Base-by-base conservation (phyloP, 2,113 vertebrate species). In the Saguinus imperator region DNA sequence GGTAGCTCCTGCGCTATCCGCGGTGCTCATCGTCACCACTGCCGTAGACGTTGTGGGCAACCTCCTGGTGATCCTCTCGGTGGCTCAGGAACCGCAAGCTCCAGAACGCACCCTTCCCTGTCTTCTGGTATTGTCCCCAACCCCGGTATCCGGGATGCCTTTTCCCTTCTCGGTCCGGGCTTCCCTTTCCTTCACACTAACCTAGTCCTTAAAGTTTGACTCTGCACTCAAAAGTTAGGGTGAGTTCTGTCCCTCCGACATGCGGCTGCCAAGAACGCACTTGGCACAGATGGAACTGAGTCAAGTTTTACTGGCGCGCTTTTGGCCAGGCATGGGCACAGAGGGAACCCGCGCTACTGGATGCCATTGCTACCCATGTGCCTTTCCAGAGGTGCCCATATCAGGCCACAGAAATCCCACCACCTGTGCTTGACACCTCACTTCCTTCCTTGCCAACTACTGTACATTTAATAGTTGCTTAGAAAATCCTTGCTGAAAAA, bases 21-120 rank as follows among this genome's bases (percentile, higher is more conserved):
- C 99, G 77, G 99, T 99, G 96, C 98, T 99, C 97, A 98, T 99
- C 97, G 98, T 99, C 98, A 99, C 99, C 98, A 99, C 99, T 1
- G 99, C 99, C 58, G 99, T 99, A 97, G 99, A 99, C 82, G 97
- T 97, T 6, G 89, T 99, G 97, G 99, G 99, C 73, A 99, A 99
- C 96, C 98, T 99, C 73, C 98, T 99, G 90, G 99, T 99, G 80
- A 99, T 99, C 97, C 91, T 99, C 89, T 99, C 99, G 0, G 99
- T 99, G 89, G 89, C 99, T 99, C 95, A 99, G 98, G 98, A 99
- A 99, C 98, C 99, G 99, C 96, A 99, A 99, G 96, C 99, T 99
- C 91, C 98, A 99, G 96, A 99, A 99, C 95, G 96, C 99, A 90
- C 11, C 2, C 17, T 29, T 27, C 1, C 55, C 4, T 1, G 50